Base-by-base conservation (phyloP, 2,888 invertebrate species). In the Erannis defoliaria region DNA sequence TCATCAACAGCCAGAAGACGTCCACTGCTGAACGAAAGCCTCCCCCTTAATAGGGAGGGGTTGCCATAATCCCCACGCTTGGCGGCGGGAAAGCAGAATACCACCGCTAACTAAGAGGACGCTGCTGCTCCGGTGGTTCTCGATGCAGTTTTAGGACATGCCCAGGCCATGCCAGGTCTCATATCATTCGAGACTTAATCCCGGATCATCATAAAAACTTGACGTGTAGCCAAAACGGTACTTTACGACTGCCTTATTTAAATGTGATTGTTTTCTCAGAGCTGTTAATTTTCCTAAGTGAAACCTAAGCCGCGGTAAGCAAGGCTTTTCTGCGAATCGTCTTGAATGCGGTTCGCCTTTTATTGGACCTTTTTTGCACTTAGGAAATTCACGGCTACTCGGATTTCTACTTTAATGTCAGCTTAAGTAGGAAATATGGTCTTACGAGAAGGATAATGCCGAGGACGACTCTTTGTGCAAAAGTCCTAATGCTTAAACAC, bases 231-330 rank as follows among this genome's bases (percentile, higher is more conserved):
- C 72, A 64, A 66, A 62, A 61, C 56, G 43, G 26, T 51, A 42
- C 37, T 63, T 55, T 62, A 56, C 57, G 68, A 74, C 66, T 60
- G 72, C 72, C 75, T 78, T 77, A 77, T 70, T 66, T 60, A 76
- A 81, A 78, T 76, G 78, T 74, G 76, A 72, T 72, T 31, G 77
- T 75, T 49, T 46, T 19, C 74, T 69, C 65, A 57, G 71, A 75
- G 75, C 74, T 78, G 77, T 67, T 80, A 80, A 82, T 83, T 80
- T 77, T 56, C 69, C 73, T 78, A 76, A 82, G 82, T 81, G 76
- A 76, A 76, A 77, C 71, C 73, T 73, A 72, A 75, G 73, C 77
- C 59, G 35, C 57, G 55, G 62, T 69, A 68, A 76, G 75, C 74
- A 68, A 53, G 66, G 72, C 68, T 74, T 75, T 68, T 68, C 62